phyloP scores from a whole-genome alignment of 2,797 vertebrate genomes.

The Crocidura indochinensis region DNA sequence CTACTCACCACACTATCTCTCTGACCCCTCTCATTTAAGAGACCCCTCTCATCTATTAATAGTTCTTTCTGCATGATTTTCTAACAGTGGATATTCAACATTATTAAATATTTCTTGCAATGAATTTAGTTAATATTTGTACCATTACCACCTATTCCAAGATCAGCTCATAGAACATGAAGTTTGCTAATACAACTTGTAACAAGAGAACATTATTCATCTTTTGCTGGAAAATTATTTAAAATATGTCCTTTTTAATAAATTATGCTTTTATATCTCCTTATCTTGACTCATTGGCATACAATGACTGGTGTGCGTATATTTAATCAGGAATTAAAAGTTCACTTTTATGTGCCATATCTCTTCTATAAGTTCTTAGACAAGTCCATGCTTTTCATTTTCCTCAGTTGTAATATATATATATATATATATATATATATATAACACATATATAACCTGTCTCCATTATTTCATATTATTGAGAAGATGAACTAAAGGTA shows the following conservation, averaged over 20 bases:
- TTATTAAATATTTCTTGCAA: neutral
- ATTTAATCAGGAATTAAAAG: slow-evolving; percentile 51
- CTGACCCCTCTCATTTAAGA: neutral
- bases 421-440: too few relatives aligned
- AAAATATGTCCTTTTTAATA: neutral
- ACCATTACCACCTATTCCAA: neutral
- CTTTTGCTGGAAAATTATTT: neutral
- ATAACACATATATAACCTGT: too few relatives aligned
- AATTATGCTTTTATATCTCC: slow-evolving; percentile 19
- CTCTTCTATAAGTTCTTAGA: neutral
- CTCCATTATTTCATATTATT: neutral
- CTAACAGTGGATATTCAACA: neutral
- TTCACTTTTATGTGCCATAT: neutral
- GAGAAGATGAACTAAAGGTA: neutral
- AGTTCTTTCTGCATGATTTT: slow-evolving; percentile 28
- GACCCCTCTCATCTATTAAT: neutral
- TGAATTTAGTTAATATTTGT: too few relatives aligned
- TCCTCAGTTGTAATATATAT: slow-evolving; percentile 2
- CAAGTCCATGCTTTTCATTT: neutral
- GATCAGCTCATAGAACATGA: neutral
- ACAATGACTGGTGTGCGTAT: neutral
- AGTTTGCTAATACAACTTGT: neutral
- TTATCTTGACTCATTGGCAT: neutral
- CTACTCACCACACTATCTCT: too few relatives aligned
- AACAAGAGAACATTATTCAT: neutral